Conservation (phyloP, 2,113 vertebrate genomes). For the Sus scrofa region DNA sequence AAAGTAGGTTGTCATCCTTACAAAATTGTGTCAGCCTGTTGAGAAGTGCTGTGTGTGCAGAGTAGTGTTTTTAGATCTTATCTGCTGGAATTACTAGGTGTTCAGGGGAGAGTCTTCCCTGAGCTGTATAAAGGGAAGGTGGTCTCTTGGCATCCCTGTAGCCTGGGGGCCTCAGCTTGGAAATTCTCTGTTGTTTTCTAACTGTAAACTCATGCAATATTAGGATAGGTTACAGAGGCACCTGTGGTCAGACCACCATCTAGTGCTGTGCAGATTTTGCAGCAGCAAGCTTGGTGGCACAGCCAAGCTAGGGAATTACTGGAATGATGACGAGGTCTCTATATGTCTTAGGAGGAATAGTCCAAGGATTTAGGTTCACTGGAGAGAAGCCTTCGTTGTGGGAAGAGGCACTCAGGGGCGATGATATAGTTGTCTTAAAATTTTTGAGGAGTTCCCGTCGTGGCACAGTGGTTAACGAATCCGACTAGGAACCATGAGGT, state of each 20-base stretch:
- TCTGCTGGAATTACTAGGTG: background rate
- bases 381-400: background rate
- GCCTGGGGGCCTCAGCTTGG: background rate
- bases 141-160: background rate
- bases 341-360: background rate
- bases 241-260: background rate
- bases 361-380: background rate
- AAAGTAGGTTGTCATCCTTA: background rate
- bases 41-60: background rate
- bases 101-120: background rate
- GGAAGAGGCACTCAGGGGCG: background rate
- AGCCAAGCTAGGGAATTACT: background rate
- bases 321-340: background rate
- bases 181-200: accelerated
- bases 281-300: background rate
- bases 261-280: background rate
- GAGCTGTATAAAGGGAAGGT: background rate
- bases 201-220: accelerated
- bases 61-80: background rate
- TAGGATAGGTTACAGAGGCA: background rate
- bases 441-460: too few species aligned
- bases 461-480: too few species aligned
- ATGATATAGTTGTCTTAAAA: background rate
- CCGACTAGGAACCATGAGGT: too few species aligned
- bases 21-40: background rate